Base-by-base conservation (phyloP, 2,797 vertebrate species). In the Hemibagrus guttatus region DNA sequence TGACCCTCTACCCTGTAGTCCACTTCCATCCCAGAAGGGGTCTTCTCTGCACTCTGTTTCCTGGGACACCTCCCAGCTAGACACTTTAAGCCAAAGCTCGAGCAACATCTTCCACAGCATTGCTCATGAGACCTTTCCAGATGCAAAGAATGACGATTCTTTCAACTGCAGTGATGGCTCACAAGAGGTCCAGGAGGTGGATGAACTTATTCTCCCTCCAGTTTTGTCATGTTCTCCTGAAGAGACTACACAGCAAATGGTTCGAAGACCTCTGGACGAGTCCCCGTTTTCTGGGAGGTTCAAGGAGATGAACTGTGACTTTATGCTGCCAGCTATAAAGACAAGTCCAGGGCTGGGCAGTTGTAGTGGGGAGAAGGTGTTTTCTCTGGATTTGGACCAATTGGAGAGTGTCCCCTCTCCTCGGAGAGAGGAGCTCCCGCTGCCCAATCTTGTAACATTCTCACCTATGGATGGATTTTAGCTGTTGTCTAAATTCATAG, bases 381-480 rank as follows among this genome's bases (percentile, higher is more conserved):
- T 96, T 90, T 95, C 94, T 35, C 88, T 96, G 69, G 94, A 96
- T 76, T 82, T 96, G 14, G 95, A 96, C 4, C 13, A 90, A 0
- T 81, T 96, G 42, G 92, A 93, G 72, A 88, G 88, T 2, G 88
- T 89, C 3, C 91, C 94, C 0, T 88, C 93, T 8, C 83, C 89
- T 12, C 89, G 84, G 54, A 91, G 84, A 58, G 92, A 90, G 35
- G 92, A 93, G 14, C 93, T 92, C 81, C 89, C 72, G 86, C 91
- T 95, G 75, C 94, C 95, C 1, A 89, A 90, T 84, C 93, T 96
- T 6, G 89, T 96, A 75, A 92, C 94, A 0, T 94, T 95, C 90
- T 95, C 95, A 31, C 95, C 94, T 0, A 90, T 95, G 26, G 95
- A 96, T 88, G 93, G 95, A 84, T 87, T 93, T 91, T 94, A 94